These are phyloP conservation scores for Drosophila serrata DNA, from an alignment of 1,140 invertebrate genomes.

Conservation along the genomic window DNA sequence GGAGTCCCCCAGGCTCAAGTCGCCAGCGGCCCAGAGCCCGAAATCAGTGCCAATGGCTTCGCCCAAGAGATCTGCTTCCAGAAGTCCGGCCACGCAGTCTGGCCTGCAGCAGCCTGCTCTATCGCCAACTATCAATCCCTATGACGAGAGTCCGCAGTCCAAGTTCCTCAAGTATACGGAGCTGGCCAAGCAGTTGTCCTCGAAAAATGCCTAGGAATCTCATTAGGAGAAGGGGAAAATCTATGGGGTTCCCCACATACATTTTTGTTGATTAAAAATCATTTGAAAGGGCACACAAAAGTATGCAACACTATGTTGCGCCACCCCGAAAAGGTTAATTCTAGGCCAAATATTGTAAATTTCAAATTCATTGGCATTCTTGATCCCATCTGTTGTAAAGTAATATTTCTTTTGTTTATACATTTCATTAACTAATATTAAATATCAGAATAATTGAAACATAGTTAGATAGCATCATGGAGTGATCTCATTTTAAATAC, in stretches of 20 bases:
- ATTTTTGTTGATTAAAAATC: neutral
- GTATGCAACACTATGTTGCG: neutral
- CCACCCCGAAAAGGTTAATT: too few relatives aligned
- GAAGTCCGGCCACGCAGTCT: constrained; percentile 65
- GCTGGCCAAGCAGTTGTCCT: constrained; percentile 97
- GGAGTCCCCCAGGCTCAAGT: constrained; percentile 86
- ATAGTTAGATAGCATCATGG: neutral
- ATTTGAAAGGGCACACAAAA: neutral
- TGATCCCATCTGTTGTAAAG: neutral
- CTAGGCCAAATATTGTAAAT: neutral
- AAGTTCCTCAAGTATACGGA: constrained; percentile 99
- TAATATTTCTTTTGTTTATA: neutral
- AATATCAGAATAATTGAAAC: neutral
- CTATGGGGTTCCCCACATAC: neutral
- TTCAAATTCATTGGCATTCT: neutral
- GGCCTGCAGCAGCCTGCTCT: constrained; percentile 53
- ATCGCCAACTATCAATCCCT: constrained; percentile 86
- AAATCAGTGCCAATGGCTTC: constrained; percentile 68
- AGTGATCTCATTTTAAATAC: constrained; percentile 13
- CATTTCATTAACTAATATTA: neutral
- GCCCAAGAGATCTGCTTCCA: constrained; percentile 69
- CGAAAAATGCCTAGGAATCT: constrained; percentile 93
- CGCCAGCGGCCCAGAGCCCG: constrained; percentile 80
- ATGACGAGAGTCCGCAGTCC: constrained; percentile 97
- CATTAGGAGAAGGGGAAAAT: neutral